Percentiles rank a stretch among this genome's conserved stretches.
These are phyloP conservation scores for Xestoiulus laeticollis DNA, from an alignment of 2,888 invertebrate genomes.

Conservation along the genomic window DNA sequence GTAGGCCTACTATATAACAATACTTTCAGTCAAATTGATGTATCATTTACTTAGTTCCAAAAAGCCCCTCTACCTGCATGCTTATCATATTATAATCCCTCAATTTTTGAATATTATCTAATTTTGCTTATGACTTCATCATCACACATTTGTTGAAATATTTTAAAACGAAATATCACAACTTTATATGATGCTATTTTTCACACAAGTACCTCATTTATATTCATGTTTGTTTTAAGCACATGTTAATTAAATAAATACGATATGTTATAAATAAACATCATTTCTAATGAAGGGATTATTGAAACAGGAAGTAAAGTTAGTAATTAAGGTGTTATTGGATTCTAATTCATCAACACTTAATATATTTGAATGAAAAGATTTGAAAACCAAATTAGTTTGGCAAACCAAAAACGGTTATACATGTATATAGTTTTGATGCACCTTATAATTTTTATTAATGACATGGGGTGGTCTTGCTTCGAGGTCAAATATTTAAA, in stretches of 20 bases:
- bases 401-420: background rate
- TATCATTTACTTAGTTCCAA: background rate
- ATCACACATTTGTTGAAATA: background rate
- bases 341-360: background rate
- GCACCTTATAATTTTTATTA: too few relatives aligned
- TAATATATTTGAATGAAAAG: background rate
- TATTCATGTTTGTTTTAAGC: background rate
- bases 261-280: background rate
- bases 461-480: too few relatives aligned
- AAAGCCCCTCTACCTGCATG: background rate
- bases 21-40: background rate
- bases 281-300: background rate
- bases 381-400: background rate
- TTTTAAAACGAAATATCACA: background rate
- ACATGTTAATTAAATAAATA: conserved; percentile 1
- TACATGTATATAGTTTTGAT: background rate
- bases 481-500: too few relatives aligned
- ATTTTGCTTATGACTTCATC: background rate
- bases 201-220: background rate
- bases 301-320: background rate
- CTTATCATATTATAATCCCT: background rate
- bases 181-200: background rate
- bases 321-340: background rate
- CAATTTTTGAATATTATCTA: background rate
- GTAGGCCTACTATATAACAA: background rate